Evolutionary conservation across 2,113 vertebrate species (phyloP).

Genomic region (Ptyas mucosa): DNA sequence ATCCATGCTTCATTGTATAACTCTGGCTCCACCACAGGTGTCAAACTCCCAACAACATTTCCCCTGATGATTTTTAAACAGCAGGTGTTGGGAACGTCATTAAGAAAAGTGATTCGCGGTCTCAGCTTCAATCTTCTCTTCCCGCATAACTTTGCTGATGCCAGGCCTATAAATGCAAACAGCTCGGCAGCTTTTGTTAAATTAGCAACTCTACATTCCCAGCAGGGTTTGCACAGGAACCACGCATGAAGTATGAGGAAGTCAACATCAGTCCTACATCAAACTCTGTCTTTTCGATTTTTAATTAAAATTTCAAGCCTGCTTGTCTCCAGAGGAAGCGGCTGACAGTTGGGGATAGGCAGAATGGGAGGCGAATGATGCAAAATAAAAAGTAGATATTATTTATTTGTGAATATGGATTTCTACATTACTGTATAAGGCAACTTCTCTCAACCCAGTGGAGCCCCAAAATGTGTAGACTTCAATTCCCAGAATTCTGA

Average conservation of each 20-base stretch:
- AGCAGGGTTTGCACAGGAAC: slow-evolving; percentile 58
- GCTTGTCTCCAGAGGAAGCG: slow-evolving; percentile 53
- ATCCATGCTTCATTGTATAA: background rate
- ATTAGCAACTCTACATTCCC: slow-evolving; percentile 64
- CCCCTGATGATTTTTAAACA: slow-evolving; percentile 33
- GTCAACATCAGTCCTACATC: slow-evolving; percentile 59
- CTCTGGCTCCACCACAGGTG: background rate
- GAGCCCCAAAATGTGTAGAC: background rate
- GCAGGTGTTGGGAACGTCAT: slow-evolving; percentile 22
- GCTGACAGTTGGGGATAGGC: slow-evolving; percentile 27
- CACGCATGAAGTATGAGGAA: slow-evolving; percentile 59
- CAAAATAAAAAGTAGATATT: background rate
- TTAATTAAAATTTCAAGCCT: slow-evolving; percentile 67
- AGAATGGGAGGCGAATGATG: slow-evolving; percentile 21
- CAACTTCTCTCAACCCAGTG: background rate
- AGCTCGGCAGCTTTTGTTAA: slow-evolving; percentile 49
- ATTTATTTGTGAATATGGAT: background rate
- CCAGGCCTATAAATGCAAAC: slow-evolving; percentile 36
- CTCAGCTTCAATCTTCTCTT: slow-evolving; percentile 38
- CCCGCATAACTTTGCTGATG: slow-evolving; percentile 56
- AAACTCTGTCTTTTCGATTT: slow-evolving; percentile 57
- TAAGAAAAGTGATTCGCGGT: slow-evolving; percentile 16
- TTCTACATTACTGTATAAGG: background rate
- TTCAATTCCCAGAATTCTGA: background rate
- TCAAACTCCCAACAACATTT: slow-evolving; percentile 19